A percentile compares a stretch with the other conserved stretches of the same genome.
phyloP scores from a whole-genome alignment of 2,797 vertebrate species.

The Gephyroberyx darwinii region DNA sequence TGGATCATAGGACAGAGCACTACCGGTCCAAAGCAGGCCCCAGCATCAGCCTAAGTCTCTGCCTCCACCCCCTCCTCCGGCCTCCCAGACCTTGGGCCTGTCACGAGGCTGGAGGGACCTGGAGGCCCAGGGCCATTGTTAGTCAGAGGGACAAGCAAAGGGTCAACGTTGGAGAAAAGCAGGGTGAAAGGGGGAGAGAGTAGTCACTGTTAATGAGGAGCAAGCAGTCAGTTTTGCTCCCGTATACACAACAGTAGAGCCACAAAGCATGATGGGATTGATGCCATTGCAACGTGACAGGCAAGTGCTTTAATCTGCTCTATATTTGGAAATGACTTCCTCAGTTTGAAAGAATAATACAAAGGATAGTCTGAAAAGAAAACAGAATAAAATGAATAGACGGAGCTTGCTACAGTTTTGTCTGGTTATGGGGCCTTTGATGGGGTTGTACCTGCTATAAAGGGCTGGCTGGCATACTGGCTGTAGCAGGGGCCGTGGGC shows the following conservation, averaged over 20 bases:
- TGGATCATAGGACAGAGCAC: conserved; percentile 59
- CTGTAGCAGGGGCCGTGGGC: conserved; percentile 87
- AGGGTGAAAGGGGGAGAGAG: conserved; percentile 45
- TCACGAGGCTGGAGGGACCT: conserved; percentile 70
- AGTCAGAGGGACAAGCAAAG: conserved; percentile 59
- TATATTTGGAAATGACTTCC: background rate
- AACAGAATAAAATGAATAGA: conserved; percentile 39
- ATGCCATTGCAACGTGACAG: conserved; percentile 27
- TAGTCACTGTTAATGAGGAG: conserved; percentile 73
- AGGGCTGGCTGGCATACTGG: conserved; percentile 89
- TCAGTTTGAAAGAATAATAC: background rate
- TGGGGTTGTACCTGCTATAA: conserved; percentile 88
- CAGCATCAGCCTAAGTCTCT: conserved; percentile 52
- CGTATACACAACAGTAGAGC: conserved; percentile 61
- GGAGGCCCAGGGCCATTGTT: conserved; percentile 73
- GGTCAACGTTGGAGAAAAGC: conserved; percentile 64
- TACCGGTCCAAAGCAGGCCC: conserved; percentile 41
- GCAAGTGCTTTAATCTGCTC: conserved; percentile 23
- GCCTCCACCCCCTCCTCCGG: conserved; percentile 43
- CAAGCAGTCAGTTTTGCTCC: conserved; percentile 57
- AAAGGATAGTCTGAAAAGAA: conserved; percentile 13
- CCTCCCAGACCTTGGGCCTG: conserved; percentile 62
- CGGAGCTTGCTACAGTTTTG: conserved; percentile 28
- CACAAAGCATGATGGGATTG: conserved; percentile 48
- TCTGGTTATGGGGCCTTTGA: conserved; percentile 37